A percentile compares a stretch with the other conserved stretches of the same genome.
These are phyloP conservation scores for Channa striata DNA, from an alignment of 2,797 vertebrate genomes.

Conservation along the genomic window DNA sequence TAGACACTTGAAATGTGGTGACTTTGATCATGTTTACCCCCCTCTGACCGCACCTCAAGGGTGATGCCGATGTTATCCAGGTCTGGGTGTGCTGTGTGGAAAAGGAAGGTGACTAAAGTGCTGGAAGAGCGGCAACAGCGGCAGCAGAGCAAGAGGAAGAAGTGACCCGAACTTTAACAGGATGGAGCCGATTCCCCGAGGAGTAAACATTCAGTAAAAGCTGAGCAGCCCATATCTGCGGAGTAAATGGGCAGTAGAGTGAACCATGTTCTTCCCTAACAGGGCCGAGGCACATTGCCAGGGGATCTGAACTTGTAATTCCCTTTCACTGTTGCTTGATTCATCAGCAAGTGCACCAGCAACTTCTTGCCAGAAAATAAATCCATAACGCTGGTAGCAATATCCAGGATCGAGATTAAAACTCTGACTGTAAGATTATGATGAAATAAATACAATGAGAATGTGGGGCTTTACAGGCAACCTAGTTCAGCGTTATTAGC, in stretches of 20 bases:
- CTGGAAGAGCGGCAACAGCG: slow-evolving; percentile 60
- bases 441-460: slow-evolving; percentile 24
- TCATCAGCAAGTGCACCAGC: slow-evolving; percentile 53
- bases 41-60: slow-evolving; percentile 40
- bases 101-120: slow-evolving; percentile 65
- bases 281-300: slow-evolving; percentile 74
- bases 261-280: slow-evolving; percentile 78
- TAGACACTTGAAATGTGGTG: slow-evolving; percentile 40
- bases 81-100: slow-evolving; percentile 49
- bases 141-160: slow-evolving; percentile 56
- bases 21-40: slow-evolving; percentile 43
- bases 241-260: slow-evolving; percentile 83
- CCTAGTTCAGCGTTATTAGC: slow-evolving; percentile 18
- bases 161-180: slow-evolving; percentile 85
- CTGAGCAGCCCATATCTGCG: slow-evolving; percentile 77
- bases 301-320: slow-evolving; percentile 79
- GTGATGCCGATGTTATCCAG: slow-evolving; percentile 62
- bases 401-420: slow-evolving; percentile 51
- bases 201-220: slow-evolving; percentile 86
- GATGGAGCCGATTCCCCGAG: slow-evolving; percentile 81
- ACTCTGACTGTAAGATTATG: slow-evolving; percentile 9
- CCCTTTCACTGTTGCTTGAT: slow-evolving; percentile 63
- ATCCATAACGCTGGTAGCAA: slow-evolving; percentile 13
- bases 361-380: slow-evolving; percentile 53
- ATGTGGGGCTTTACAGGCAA: neutral